Evolutionary conservation across 2,888 invertebrate species (phyloP), one percentile per base, ranked within the genome.

Genomic region (Vandiemenella viatica): DNA sequence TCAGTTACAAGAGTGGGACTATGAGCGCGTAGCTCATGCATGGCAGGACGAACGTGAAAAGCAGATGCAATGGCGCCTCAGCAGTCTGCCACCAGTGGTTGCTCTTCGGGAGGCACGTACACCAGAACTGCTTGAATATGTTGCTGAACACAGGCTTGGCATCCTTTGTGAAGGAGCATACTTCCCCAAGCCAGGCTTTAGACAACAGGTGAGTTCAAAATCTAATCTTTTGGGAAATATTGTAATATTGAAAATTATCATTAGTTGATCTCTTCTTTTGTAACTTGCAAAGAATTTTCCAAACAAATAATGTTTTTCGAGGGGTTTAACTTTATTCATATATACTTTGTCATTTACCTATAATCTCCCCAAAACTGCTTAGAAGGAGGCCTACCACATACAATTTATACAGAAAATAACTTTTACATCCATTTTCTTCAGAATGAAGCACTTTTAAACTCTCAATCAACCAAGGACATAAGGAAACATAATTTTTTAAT

Each of bases 151-250:
- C 40, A 26, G 53, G 6, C 23, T 53, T 15, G 45, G 40, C 15
- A 38, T 50, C 4, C 32, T 53, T 17, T 18, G 19, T 13, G 43
- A 42, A 26, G 53, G 53, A 19, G 37, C 42, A 1, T 26, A 46
- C 7, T 53, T 53, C 37, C 53, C 53, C 4, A 48, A 50, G 23
- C 32, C 17, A n/a, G 37, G 21, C 6, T 16, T 46, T 1, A 47
- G 53, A 15, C 45, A 46, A 2, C 50, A 53, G 21, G 53, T 53
- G 17, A 37, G 50, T 45, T n/a, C n/a, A n/a, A n/a, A n/a, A n/a
- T n/a, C n/a, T n/a, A n/a, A n/a, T n/a, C n/a, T 32, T 13, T 32
- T 13, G 32, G 32, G 10, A 32, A 32, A 32, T 32, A 32, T 32
- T 32, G 13, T 32, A 40, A 16, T 40, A 8, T 16, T 40, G 40